phyloP scores from a whole-genome alignment of 2,797 vertebrate genomes.

The Clamator glandarius region DNA sequence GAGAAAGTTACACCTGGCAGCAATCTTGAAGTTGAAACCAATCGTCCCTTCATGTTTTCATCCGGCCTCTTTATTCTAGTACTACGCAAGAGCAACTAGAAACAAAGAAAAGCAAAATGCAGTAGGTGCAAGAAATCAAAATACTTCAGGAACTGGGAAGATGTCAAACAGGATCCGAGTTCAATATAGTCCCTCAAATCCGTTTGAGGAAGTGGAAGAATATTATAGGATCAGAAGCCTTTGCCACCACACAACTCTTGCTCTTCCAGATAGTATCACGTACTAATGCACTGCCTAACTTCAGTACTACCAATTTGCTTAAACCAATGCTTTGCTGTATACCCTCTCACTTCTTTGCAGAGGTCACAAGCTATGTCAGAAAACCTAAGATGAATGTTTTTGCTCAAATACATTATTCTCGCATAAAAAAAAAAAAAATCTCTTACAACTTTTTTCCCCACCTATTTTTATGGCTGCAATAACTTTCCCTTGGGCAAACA shows the following conservation, averaged over 20 bases:
- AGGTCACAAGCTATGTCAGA: not conserved
- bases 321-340: not conserved
- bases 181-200: not conserved
- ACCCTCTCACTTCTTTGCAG: not conserved
- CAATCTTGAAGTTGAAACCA: not conserved
- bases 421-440: not conserved
- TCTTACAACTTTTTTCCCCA: not conserved
- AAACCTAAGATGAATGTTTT: not conserved
- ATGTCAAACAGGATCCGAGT: not conserved
- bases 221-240: not conserved
- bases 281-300: not conserved
- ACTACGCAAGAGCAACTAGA: not conserved
- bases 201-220: not conserved
- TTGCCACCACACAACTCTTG: not conserved
- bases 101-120: not conserved
- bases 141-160: not conserved
- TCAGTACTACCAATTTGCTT: not conserved
- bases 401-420: not conserved
- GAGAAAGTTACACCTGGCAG: not conserved
- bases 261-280: not conserved
- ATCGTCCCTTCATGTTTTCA: not conserved
- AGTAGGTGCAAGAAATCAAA: not conserved
- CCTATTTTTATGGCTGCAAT: not conserved
- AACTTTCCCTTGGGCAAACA: too few relatives aligned
- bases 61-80: not conserved